Evolutionary conservation across 1,140 invertebrate genomes (phyloP), one percentile per base, ranked within the genome.

Genomic region (Cydia amplana): DNA sequence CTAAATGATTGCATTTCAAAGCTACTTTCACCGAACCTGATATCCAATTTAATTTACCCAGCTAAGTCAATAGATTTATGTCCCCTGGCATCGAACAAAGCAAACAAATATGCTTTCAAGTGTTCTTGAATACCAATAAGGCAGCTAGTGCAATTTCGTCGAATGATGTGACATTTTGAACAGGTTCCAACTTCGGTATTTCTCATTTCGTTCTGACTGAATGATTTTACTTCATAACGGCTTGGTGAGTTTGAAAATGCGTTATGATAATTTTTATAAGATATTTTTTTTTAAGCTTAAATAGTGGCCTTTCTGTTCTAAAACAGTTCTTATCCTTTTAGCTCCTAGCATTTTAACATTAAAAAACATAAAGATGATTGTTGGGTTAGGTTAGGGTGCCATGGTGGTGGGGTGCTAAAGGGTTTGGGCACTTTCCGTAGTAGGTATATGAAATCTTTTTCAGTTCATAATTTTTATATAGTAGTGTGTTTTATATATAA

Each of bases 81-180:
- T 32, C 32, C 14, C 1, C 28, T 70, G 65, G 36, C 65, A 36
- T 18, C 32, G 32, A 70, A 70, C n/a, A 70, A 70, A 70, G 16
- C 32, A 36, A 70, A 70, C 65, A 70, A 70, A 70, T 70, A 70
- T 70, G 65, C 23, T 70, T 36, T 36, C 20, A 25, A 70, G 65
- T 70, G 32, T 18, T 70, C 65, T 18, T 18, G 65, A 70, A 70
- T 70, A 70, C 65, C 65, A 70, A 70, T 36, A 14, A 70, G 65
- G 65, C 2, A 40, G 28, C 32, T 10, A 36, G 16, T 70, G 65
- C 65, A 70, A 70, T 70, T 70, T 70, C 32, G 28, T 23, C 65
- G 65, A 70, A 70, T 70, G 65, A 70, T 70, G 65, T 70, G 65
- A 70, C 65, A 36, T 70, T 70, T 70, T 70, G 65, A 70, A 70